Conservation (phyloP, 2,888 invertebrate species). For the Lithosia quadra region DNA sequence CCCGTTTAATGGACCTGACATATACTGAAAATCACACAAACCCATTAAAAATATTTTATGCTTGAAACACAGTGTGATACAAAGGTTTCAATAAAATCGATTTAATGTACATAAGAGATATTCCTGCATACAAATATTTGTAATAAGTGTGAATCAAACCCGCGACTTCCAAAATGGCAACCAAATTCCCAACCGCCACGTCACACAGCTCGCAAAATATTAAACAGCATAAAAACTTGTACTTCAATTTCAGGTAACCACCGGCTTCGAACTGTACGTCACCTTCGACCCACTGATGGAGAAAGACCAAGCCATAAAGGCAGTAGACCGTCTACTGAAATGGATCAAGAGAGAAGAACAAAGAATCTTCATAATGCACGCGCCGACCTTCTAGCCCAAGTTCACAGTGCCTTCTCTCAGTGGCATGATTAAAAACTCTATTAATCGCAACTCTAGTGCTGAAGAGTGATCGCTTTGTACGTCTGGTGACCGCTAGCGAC, state of each 20-base stretch:
- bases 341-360: constrained; percentile 98
- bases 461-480: constrained; percentile 46
- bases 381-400: constrained; percentile 90
- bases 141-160: too few species aligned
- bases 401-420: constrained; percentile 62
- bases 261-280: constrained; percentile 97
- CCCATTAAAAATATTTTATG: too few species aligned
- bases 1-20: too few species aligned
- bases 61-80: too few species aligned
- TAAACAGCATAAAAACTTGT: not conserved
- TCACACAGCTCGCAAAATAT: not conserved
- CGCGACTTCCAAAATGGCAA: too few species aligned
- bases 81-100: too few species aligned
- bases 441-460: constrained; percentile 62
- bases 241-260: constrained; percentile 89
- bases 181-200: too few species aligned
- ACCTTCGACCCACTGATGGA: constrained; percentile 96
- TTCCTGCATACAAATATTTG: too few species aligned
- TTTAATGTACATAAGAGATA: too few species aligned
- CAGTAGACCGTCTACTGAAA: constrained; percentile 95
- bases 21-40: too few species aligned
- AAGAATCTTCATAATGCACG: constrained; percentile 94
- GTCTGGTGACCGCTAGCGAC: not conserved
- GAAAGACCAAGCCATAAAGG: constrained; percentile 93
- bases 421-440: constrained; percentile 70